Base-by-base conservation (phyloP, 2,113 vertebrate genomes). In the Cyanistes caeruleus region DNA sequence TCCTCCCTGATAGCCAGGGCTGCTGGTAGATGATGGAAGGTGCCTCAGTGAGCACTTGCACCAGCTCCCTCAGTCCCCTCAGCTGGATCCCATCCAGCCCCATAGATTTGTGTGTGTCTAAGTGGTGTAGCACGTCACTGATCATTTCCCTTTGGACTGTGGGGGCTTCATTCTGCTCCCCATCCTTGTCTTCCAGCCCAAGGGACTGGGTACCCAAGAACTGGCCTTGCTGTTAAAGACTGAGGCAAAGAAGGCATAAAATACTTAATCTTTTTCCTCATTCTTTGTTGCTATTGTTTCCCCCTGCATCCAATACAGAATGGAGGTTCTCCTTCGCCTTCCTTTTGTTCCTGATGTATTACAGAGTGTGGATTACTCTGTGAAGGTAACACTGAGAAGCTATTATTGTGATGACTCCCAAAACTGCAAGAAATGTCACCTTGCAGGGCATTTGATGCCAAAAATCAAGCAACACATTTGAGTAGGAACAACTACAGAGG, bases 51-150 rank as follows among this genome's bases (percentile, higher is more conserved):
- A 69, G 41, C 41, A 27, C 15, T 33, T 27, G 7, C 8, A 37
- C 23, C 64, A 77, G 37, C 51, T 46, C 43, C 51, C 51, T 52
- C 51, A 44, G 33, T 17, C 22, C 23, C 37, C 28, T 30, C 14
- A 13, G 51, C 28, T 46, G 39, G 59, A 79, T 59, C 59, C 17
- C 35, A 51, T 12, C 51, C 86, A 64, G 7, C 17, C 48, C 51
- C 39, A n/a, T 0, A 25, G 10, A 25, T 7, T 0, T 41, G 13
- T 75, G 69, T 25, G 33, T 39, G n/a, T 22, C 33, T 46, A 9
- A 44, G 16, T 17, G 28, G 68, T 46, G 24, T 7, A n/a, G 46
- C 33, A 67, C 20, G 13, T 21, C 52, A 46, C 46, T 24, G 44
- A 52, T 21, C 46, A n/a, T 25, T 25, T 60, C 39, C 24, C 25